These are phyloP conservation scores for Pavo muticus DNA, from an alignment of 2,113 vertebrate genomes.

Conservation along the genomic window DNA sequence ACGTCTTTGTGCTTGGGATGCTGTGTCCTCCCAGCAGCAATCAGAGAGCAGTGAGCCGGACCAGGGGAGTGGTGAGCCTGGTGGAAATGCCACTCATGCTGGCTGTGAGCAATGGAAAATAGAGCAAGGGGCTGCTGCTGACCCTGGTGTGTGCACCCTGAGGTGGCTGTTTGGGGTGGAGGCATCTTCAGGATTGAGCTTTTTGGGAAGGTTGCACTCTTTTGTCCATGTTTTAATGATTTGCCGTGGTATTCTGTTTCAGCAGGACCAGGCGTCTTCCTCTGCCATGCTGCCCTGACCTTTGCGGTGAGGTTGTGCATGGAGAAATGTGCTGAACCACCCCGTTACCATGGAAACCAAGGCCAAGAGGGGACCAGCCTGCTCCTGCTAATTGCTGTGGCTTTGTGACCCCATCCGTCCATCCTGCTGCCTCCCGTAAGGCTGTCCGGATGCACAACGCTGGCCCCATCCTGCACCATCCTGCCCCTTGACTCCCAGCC, in stretches of 20 bases:
- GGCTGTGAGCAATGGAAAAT: rapidly evolving
- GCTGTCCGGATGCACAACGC: neutral
- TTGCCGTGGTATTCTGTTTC: rapidly evolving
- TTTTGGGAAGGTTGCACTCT: neutral
- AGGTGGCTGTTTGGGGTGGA: neutral
- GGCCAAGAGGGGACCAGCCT: neutral
- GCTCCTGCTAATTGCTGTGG: neutral
- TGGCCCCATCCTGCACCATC: neutral
- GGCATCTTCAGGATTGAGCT: neutral
- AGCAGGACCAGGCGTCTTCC: neutral
- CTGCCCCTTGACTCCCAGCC: neutral
- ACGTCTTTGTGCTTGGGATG: neutral
- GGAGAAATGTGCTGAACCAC: neutral
- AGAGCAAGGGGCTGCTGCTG: neutral
- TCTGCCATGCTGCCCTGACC: neutral
- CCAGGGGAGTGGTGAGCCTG: neutral
- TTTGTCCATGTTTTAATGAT: neutral
- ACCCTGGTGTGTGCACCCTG: neutral
- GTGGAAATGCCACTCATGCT: neutral
- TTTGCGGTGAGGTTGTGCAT: neutral
- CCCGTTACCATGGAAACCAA: neutral
- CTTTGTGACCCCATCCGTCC: neutral
- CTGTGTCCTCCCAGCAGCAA: neutral
- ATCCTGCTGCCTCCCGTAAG: neutral
- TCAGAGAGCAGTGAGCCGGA: neutral